Percentiles rank a stretch among this genome's conserved stretches.
These are phyloP conservation scores for Oceanodroma tethys DNA, from an alignment of 2,113 vertebrate species.

Conservation along the genomic window DNA sequence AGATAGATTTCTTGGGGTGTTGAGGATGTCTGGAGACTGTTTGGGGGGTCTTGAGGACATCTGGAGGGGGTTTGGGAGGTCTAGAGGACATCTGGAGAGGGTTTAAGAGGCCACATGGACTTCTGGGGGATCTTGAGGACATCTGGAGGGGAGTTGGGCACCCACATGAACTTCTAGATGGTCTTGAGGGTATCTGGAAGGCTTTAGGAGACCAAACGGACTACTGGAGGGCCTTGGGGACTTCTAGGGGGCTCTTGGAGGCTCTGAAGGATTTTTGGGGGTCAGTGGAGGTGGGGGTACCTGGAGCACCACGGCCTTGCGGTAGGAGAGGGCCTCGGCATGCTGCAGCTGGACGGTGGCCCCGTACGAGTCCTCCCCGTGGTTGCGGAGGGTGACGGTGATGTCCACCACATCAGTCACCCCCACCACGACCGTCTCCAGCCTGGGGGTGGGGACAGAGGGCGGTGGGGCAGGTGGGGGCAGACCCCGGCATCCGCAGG, in stretches of 20 bases:
- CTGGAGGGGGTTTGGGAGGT: not conserved
- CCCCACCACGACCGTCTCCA: conserved; percentile 68
- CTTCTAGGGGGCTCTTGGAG: too few species aligned
- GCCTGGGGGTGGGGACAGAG: not conserved
- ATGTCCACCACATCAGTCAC: conserved; percentile 72
- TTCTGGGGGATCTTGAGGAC: not conserved
- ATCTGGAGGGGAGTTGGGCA: not conserved
- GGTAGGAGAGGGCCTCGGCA: conserved; percentile 76
- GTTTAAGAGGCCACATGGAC: not conserved
- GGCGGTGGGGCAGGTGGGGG: too few species aligned
- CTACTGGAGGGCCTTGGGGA: not conserved
- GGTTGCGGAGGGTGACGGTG: conserved; percentile 75
- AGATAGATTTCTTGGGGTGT: too few species aligned
- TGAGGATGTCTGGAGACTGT: not conserved
- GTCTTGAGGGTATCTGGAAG: not conserved
- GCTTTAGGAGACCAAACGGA: not conserved
- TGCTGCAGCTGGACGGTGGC: conserved; percentile 70
- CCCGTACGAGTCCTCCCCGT: conserved; percentile 80
- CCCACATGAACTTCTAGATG: fast-evolving
- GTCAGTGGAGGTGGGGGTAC: not conserved
- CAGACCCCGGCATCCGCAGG: fast-evolving
- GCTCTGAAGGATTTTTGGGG: not conserved
- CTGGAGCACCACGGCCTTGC: conserved; percentile 58
- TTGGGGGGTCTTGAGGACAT: not conserved
- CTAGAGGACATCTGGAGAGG: not conserved